Percentiles rank a stretch among this genome's conserved stretches.
These are phyloP conservation scores for Punctoribates punctum DNA, from an alignment of 2,888 invertebrate species.

Conservation along the genomic window DNA sequence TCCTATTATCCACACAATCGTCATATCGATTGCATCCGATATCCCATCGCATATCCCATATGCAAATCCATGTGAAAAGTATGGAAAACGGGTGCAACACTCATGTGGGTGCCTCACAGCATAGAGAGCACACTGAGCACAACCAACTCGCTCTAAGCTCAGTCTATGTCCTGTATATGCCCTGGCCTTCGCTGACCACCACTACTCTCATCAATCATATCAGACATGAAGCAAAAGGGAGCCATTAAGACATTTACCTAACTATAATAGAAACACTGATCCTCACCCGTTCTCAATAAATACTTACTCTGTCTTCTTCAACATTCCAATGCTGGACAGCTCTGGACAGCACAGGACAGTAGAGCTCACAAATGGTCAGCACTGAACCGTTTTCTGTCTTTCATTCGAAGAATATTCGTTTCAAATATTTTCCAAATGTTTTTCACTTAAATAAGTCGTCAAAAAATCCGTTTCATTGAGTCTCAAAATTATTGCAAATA, in stretches of 20 bases:
- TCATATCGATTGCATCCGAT: neutral
- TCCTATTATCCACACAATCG: neutral
- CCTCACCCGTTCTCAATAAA: slow-evolving; percentile 1
- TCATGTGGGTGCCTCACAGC: neutral
- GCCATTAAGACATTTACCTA: slow-evolving; percentile 31
- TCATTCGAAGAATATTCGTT: neutral
- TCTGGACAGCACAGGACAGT: neutral
- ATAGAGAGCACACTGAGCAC: neutral
- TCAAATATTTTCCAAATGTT: slow-evolving; percentile 3
- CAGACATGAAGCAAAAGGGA: slow-evolving; percentile 24
- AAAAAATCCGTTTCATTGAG: neutral
- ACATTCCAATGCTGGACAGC: neutral
- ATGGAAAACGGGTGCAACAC: slow-evolving; percentile 14
- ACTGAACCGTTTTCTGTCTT: neutral
- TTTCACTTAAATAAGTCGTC: slow-evolving; percentile 24
- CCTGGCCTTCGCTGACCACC: slow-evolving; percentile 13
- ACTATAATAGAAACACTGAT: neutral
- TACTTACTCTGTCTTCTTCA: slow-evolving; percentile 10
- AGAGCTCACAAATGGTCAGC: neutral
- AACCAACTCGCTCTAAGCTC: no score
- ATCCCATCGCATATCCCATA: neutral
- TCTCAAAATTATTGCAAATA: neutral
- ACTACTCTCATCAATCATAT: slow-evolving; percentile 31
- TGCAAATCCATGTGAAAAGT: neutral
- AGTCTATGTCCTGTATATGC: no score